Evolutionary conservation across 2,113 vertebrate species (phyloP).

Genomic region (Stictonetta naevosa): DNA sequence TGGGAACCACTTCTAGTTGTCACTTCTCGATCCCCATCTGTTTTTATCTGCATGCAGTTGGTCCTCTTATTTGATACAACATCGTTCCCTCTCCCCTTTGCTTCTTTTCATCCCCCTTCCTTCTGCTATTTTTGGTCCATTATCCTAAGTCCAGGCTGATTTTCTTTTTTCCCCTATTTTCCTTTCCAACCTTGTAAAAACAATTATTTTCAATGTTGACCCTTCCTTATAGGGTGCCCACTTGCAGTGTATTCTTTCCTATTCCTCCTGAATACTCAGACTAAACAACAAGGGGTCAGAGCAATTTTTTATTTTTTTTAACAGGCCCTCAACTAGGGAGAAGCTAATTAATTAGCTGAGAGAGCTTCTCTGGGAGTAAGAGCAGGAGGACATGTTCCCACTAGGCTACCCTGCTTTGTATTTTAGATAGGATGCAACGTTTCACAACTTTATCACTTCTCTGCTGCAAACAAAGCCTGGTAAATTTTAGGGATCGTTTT

Average conservation of each 20-base stretch:
- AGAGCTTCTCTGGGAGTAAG: background rate
- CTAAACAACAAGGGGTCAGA: background rate
- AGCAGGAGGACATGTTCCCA: background rate
- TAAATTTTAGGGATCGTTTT: background rate
- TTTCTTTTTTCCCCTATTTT: background rate
- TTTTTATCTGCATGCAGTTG: rapidly evolving
- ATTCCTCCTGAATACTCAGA: background rate
- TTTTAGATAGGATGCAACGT: background rate
- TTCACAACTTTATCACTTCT: background rate
- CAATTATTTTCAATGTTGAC: background rate
- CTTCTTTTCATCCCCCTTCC: background rate
- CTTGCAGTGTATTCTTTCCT: background rate
- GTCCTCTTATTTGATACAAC: rapidly evolving
- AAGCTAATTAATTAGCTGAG: background rate
- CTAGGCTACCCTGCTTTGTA: rapidly evolving
- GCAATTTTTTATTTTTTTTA: background rate
- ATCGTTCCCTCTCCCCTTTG: background rate
- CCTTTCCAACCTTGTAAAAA: background rate
- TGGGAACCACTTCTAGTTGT: background rate
- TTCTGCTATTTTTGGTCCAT: background rate
- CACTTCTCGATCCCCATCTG: background rate
- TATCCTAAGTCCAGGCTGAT: background rate
- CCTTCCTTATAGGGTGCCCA: background rate
- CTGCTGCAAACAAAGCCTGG: background rate
- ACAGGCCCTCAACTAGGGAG: background rate